A percentile compares a stretch with the other conserved stretches of the same genome.
These are phyloP conservation scores for Cryptotis parvus DNA, from an alignment of 2,113 vertebrate species.

Conservation along the genomic window DNA sequence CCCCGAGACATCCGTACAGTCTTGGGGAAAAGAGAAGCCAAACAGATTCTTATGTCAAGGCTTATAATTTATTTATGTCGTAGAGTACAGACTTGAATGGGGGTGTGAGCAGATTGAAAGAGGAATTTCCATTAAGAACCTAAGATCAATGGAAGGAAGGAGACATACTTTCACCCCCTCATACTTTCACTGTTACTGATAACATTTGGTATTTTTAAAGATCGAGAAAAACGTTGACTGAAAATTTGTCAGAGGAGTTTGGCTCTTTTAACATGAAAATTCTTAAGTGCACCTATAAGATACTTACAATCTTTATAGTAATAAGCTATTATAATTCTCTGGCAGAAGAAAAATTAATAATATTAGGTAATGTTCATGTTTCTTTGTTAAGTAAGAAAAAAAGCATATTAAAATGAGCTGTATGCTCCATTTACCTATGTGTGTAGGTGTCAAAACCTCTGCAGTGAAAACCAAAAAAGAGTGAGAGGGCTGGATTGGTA, in stretches of 20 bases:
- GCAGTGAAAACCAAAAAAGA: too few species aligned
- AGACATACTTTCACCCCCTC: neutral
- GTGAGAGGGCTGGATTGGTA: too few species aligned
- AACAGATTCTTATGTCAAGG: constrained; percentile 18
- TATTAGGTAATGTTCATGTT: neutral
- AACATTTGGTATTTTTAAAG: constrained; percentile 5
- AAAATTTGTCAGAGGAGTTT: neutral
- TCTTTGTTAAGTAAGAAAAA: neutral
- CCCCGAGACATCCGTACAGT: neutral
- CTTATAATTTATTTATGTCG: constrained; percentile 40
- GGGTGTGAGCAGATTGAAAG: neutral
- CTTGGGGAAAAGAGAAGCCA: neutral
- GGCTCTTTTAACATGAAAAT: neutral
- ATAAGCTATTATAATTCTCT: neutral
- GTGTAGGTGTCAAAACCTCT: too few species aligned
- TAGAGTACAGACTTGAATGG: neutral
- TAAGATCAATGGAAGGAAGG: neutral
- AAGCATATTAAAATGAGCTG: neutral
- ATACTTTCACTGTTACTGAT: neutral
- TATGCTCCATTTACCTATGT: too few species aligned
- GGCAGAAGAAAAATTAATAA: neutral
- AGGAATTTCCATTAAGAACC: constrained; percentile 26
- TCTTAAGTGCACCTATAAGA: neutral
- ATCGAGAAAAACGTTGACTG: neutral
- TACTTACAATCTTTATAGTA: neutral